Evolutionary conservation across 2,888 invertebrate genomes (phyloP).

Genomic region (Drosophila mulleri): DNA sequence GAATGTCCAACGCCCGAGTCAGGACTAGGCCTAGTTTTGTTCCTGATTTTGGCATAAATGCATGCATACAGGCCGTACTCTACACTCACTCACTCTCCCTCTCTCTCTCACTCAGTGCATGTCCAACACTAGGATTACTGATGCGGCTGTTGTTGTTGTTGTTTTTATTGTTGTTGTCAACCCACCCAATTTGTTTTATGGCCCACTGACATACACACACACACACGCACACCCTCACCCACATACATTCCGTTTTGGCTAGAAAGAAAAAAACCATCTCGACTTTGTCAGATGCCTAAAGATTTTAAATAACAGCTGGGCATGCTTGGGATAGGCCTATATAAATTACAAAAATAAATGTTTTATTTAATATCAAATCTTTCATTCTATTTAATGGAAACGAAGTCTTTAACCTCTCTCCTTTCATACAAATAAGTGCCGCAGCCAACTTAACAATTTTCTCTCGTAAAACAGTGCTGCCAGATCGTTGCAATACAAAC

Average conservation of each 20-base stretch:
- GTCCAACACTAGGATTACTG: constrained; percentile 4
- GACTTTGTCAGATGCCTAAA: constrained; percentile 24
- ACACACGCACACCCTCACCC: background rate
- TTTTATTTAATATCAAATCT: background rate
- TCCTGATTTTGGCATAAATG: constrained; percentile 63
- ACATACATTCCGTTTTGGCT: constrained; percentile 2
- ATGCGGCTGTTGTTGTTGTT: constrained; percentile 10
- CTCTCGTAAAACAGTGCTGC: background rate
- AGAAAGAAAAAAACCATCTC: background rate
- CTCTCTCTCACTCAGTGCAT: constrained; percentile 8
- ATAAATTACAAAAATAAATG: background rate
- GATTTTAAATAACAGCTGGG: background rate
- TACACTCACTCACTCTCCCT: background rate
- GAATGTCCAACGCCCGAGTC: constrained; percentile 28
- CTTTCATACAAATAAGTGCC: background rate
- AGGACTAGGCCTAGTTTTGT: constrained; percentile 17
- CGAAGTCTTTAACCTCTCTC: background rate
- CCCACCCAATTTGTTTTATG: constrained; percentile 76
- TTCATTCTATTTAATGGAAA: background rate
- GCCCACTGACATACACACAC: constrained; percentile 36
- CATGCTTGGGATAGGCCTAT: background rate
- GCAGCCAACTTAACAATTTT: background rate
- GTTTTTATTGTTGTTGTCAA: constrained; percentile 54
- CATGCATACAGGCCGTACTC: constrained; percentile 42
- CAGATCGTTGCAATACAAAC: background rate